Conservation (phyloP, 35 echinoderm and acorn worm genomes). For the Lytechinus pictus region DNA sequence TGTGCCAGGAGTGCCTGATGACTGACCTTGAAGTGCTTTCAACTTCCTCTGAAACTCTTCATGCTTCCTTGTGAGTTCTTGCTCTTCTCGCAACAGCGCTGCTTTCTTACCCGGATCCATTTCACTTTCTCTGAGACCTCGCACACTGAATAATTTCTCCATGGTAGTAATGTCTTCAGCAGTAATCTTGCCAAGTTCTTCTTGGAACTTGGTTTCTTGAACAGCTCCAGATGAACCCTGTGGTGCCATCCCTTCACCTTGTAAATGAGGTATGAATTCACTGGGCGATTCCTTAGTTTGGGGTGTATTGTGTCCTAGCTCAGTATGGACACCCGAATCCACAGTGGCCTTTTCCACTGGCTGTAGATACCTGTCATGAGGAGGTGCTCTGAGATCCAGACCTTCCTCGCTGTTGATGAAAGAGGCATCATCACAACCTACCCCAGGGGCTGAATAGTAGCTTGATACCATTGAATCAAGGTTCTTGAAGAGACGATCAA, state of each 20-base stretch:
- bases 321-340: neutral
- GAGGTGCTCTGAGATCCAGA: conserved; percentile 33
- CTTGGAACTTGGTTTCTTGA: neutral
- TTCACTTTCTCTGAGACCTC: neutral
- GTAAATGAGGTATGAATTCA: neutral
- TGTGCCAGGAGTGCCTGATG: neutral
- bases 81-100: neutral
- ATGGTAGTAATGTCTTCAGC: neutral
- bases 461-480: neutral
- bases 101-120: neutral
- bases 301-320: neutral
- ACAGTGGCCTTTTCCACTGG: neutral
- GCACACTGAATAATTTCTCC: neutral
- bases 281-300: neutral
- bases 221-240: neutral
- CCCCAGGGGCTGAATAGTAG: neutral
- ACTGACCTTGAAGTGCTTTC: neutral
- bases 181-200: neutral
- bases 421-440: neutral
- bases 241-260: neutral
- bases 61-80: neutral
- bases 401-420: neutral
- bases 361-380: neutral
- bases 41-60: neutral
- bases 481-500: neutral